A percentile compares a stretch with the other conserved stretches of the same genome.
Conservation (phyloP, 2,113 vertebrate genomes). For the Nibea coibor region DNA sequence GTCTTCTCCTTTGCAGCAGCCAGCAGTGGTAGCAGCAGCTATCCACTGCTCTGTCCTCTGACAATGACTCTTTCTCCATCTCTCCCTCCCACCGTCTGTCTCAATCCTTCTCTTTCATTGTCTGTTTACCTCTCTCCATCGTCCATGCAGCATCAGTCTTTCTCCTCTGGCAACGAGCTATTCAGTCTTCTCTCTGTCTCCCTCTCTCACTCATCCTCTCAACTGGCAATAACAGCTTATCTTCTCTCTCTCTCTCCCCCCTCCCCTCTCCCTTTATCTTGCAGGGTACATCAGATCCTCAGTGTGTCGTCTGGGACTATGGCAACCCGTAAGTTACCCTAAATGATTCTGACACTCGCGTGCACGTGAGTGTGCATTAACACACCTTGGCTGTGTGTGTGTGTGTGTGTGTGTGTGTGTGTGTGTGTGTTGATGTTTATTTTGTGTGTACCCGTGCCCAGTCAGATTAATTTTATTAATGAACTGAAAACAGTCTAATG, state of each 20-base stretch:
- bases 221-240: slow-evolving; percentile 69
- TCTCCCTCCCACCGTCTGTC: slow-evolving; percentile 47
- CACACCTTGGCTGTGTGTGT: neutral
- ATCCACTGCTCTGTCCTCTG: slow-evolving; percentile 53
- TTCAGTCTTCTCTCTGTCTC: slow-evolving; percentile 53
- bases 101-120: slow-evolving; percentile 78
- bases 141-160: slow-evolving; percentile 70
- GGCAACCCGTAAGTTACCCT: slow-evolving; percentile 90
- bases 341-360: slow-evolving; percentile 41
- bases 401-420: slow-evolving; percentile 3
- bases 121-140: slow-evolving; percentile 73
- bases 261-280: slow-evolving; percentile 51
- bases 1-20: slow-evolving; percentile 35
- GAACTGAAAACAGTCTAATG: slow-evolving; percentile 66
- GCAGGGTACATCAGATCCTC: slow-evolving; percentile 95
- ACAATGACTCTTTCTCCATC: slow-evolving; percentile 65
- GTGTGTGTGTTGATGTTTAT: slow-evolving; percentile 43
- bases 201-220: slow-evolving; percentile 61
- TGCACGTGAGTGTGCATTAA: slow-evolving; percentile 15
- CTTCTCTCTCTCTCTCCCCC: slow-evolving; percentile 15
- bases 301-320: slow-evolving; percentile 96
- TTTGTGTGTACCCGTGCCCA: slow-evolving; percentile 25
- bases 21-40: slow-evolving; percentile 38
- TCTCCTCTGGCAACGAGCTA: slow-evolving; percentile 68
- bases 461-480: slow-evolving; percentile 67